Conservation (phyloP, 2,113 vertebrate genomes). For the Cavia porcellus region DNA sequence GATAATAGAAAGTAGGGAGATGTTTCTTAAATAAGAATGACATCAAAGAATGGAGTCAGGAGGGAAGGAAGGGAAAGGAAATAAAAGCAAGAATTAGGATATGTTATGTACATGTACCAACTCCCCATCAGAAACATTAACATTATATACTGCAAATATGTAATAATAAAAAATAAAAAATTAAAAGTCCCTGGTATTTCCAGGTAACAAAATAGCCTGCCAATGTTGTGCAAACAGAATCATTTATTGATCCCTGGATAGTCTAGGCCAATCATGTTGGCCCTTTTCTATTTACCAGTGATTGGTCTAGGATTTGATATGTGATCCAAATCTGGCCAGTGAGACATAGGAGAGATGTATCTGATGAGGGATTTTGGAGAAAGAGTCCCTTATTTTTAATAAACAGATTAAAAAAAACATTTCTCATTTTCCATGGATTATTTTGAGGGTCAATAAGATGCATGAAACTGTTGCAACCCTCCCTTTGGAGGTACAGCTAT, state of each 20-base stretch:
- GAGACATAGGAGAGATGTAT: not conserved
- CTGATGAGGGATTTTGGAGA: not conserved
- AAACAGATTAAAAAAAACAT: not conserved
- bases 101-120: not conserved
- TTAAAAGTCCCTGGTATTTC: not conserved
- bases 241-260: not conserved
- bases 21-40: not conserved
- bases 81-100: not conserved
- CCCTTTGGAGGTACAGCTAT: not conserved
- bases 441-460: not conserved
- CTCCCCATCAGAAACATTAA: not conserved
- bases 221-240: not conserved
- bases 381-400: not conserved
- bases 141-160: not conserved
- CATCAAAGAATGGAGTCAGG: not conserved
- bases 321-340: not conserved
- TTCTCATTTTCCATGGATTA: not conserved
- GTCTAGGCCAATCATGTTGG: not conserved
- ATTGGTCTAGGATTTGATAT: not conserved
- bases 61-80: not conserved
- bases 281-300: not conserved
- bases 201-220: not conserved
- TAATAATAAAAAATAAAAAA: not conserved
- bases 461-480: not conserved
- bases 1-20: not conserved